Evolutionary conservation across 2,888 invertebrate genomes (phyloP).

Genomic region (Philereme transversata): DNA sequence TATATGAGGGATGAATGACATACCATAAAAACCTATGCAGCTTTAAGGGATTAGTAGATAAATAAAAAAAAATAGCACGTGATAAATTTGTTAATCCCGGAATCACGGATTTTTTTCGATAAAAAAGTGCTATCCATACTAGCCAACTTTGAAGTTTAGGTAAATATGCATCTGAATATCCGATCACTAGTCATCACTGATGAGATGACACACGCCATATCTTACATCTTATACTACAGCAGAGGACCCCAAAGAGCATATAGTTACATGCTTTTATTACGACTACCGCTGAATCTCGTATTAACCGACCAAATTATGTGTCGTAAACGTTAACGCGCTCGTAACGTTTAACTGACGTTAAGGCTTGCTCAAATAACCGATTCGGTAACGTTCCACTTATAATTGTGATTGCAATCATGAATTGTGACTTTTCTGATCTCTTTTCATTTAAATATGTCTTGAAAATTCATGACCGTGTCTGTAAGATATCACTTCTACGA

Average conservation of each 20-base stretch:
- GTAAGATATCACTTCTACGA: too few species aligned
- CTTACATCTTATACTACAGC: conserved; percentile 37
- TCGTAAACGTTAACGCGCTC: conserved; percentile 75
- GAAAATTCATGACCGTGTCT: too few species aligned
- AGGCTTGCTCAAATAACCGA: conserved; percentile 53
- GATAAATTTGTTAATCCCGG: too few species aligned
- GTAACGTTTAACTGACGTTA: conserved; percentile 70
- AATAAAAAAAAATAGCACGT: too few species aligned
- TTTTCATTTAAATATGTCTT: background rate
- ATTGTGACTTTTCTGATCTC: conserved; percentile 1
- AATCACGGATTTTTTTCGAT: too few species aligned
- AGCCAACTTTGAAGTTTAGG: too few species aligned
- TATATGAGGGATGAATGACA: too few species aligned
- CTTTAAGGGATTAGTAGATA: too few species aligned
- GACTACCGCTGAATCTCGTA: conserved; percentile 65
- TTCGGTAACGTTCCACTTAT: background rate
- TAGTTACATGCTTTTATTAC: conserved; percentile 68
- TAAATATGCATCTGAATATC: too few species aligned
- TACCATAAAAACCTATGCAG: too few species aligned
- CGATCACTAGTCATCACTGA: too few species aligned
- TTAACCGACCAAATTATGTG: conserved; percentile 75
- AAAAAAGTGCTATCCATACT: too few species aligned
- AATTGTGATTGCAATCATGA: conserved; percentile 9
- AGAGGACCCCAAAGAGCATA: conserved; percentile 60
- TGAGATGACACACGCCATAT: conserved; percentile 28